Conservation (phyloP, 2,113 vertebrate genomes). For the Cervus canadensis region DNA sequence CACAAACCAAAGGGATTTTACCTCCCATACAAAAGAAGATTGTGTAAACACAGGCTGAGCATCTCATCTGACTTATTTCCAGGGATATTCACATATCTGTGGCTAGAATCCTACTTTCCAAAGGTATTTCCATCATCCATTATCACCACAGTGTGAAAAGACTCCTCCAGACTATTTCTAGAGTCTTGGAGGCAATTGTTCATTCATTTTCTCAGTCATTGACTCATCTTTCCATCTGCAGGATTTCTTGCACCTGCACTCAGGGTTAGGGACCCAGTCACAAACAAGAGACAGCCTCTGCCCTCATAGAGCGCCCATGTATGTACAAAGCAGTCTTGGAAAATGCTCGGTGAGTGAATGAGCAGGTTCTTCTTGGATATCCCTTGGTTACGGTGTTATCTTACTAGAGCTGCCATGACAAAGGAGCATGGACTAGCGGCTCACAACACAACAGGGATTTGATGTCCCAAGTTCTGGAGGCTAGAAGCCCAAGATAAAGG, state of each 20-base stretch:
- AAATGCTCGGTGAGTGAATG: not conserved
- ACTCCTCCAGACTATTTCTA: not conserved
- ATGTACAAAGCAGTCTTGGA: not conserved
- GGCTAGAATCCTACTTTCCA: not conserved
- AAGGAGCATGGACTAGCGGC: accelerated
- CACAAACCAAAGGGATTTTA: not conserved
- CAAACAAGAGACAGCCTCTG: not conserved
- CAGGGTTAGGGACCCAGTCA: not conserved
- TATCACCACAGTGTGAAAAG: not conserved
- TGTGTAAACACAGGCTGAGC: not conserved
- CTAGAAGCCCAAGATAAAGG: not conserved
- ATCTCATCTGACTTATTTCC: not conserved
- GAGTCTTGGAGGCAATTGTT: not conserved
- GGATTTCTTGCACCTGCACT: not conserved
- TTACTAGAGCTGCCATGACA: not conserved
- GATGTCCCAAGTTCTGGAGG: not conserved
- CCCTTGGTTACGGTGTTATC: not conserved
- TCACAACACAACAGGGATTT: not conserved
- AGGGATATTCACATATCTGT: not conserved
- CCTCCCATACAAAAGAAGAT: not conserved
- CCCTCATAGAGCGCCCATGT: accelerated
- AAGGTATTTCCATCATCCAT: not conserved
- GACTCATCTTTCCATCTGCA: not conserved
- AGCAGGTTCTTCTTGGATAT: not conserved
- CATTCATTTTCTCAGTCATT: not conserved